These are phyloP conservation scores for Eidolon dupreanum DNA, from an alignment of 2,797 vertebrate species.

Conservation along the genomic window DNA sequence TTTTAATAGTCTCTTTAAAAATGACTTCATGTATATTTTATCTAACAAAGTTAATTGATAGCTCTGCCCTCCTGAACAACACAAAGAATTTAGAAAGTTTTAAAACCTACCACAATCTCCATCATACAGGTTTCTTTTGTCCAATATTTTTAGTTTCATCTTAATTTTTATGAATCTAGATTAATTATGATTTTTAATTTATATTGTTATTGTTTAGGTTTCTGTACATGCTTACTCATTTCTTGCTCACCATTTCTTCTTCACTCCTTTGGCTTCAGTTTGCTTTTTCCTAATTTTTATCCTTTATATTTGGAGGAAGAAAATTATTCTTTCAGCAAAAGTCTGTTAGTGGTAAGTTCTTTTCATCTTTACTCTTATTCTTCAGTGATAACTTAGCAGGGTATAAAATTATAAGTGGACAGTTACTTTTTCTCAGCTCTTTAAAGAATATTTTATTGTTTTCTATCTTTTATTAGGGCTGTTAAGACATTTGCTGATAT, in stretches of 20 bases:
- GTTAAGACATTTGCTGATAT: not conserved
- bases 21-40: constrained; percentile 20
- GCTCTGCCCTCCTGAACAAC: not conserved
- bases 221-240: not conserved
- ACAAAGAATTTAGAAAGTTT: constrained; percentile 31
- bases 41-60: not conserved
- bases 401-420: constrained; percentile 25
- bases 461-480: not conserved
- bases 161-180: constrained; percentile 37
- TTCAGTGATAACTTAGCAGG: constrained; percentile 41
- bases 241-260: not conserved
- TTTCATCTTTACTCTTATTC: not conserved
- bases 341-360: not conserved
- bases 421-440: constrained; percentile 29
- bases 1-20: constrained; percentile 34
- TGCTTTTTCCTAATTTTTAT: not conserved
- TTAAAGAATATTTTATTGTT: not conserved
- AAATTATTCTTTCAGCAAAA: not conserved
- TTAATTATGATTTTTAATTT: constrained; percentile 8
- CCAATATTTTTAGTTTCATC: not conserved
- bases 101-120: not conserved
- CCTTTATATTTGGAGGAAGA: constrained; percentile 30
- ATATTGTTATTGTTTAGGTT: not conserved
- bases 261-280: not conserved
- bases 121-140: not conserved